Evolutionary conservation across 1,140 invertebrate species (phyloP), one percentile per base, ranked within the genome.

Genomic region (Drosophila malerkotliana): DNA sequence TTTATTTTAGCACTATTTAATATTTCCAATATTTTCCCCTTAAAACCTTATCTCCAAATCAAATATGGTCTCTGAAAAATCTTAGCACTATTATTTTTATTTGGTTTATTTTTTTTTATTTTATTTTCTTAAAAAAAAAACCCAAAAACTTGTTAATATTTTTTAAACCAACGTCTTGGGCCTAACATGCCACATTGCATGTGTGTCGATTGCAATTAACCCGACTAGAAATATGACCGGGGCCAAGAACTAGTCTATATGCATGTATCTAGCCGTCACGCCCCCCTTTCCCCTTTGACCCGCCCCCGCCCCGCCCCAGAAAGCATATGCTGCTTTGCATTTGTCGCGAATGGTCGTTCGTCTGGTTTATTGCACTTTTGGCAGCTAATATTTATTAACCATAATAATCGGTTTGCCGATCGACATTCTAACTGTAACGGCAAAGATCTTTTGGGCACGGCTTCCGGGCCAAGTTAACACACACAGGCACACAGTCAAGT

Each of bases 351-450:
- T 44, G 54, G 75, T 77, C 72, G 68, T 44, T 48, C 55, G 48
- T 61, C 63, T 87, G 71, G 82, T 68, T 87, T 85, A 81, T 81
- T 85, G 82, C 74, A 78, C 74, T 87, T 85, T 85, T 85, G 82
- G 74, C 82, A 87, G 82, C 75, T 72, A 60, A 87, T 87, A 85
- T 85, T 85, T 85, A 87, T 85, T 81, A 68, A 66, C 72, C 68
- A 84, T 80, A 84, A 84, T 84, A 85, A 84, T 64, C 62, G 62
- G 55, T 63, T 64, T 57, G 10, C 37, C 32, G 34, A 48, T 57
- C 21, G 41, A 28, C 53, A 62, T 82, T 81, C 78, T 80, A 77
- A 77, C 67, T 48, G 48, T 53, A 67, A 37, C 34, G 34, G 10
- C 34, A 37, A 34, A 47, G 62, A 59, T 72, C 57, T 76, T 73